phyloP scores from a whole-genome alignment of 2,888 invertebrate genomes.

The Drosophila ustulata region DNA sequence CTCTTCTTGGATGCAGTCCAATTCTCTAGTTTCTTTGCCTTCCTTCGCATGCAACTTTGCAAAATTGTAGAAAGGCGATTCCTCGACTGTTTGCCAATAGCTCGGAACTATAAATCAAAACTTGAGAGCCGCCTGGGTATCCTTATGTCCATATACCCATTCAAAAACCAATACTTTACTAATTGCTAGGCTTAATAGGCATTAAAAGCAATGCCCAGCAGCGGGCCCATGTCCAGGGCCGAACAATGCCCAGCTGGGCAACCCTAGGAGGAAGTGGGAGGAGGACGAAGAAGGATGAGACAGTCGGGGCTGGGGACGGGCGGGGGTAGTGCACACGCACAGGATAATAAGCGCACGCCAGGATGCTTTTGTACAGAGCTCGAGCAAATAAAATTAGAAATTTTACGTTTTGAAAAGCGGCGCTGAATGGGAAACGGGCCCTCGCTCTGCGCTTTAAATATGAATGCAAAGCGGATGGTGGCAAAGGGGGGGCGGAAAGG shows the following conservation, averaged over 20 bases:
- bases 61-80: conserved; percentile 30
- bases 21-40: background rate
- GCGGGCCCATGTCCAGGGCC: conserved; percentile 56
- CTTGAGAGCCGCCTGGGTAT: conserved; percentile 22
- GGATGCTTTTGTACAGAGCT: conserved; percentile 76
- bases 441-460: conserved; percentile 65
- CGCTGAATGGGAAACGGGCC: conserved; percentile 50
- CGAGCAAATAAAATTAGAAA: conserved; percentile 78
- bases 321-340: conserved; percentile 59
- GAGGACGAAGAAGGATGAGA: background rate
- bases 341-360: conserved; percentile 78
- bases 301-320: background rate
- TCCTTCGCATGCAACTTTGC: background rate
- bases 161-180: conserved; percentile 76
- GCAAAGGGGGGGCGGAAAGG: background rate
- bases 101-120: conserved; percentile 65
- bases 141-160: conserved; percentile 45
- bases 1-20: background rate
- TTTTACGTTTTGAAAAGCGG: conserved; percentile 74
- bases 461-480: conserved; percentile 62
- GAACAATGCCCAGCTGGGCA: conserved; percentile 70
- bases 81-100: conserved; percentile 43
- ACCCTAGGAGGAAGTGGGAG: conserved; percentile 7
- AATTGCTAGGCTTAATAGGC: conserved; percentile 77
- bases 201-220: conserved; percentile 77